Evolutionary conservation across 2,888 invertebrate species (phyloP), one percentile per base, ranked within the genome.

Genomic region (Cheilosia grossa): DNA sequence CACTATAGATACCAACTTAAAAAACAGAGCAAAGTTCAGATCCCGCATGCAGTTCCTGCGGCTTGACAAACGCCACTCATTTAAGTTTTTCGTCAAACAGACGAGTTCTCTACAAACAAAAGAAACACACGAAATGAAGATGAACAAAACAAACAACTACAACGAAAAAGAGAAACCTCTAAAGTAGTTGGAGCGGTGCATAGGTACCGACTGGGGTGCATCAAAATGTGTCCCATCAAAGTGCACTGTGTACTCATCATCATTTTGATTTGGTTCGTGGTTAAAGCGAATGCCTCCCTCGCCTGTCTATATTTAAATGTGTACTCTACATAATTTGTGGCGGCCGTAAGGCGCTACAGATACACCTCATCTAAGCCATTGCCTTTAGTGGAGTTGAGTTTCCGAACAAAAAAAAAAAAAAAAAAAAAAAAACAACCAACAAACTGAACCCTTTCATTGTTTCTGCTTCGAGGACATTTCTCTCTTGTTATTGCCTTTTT

Each of bases 101-200:
- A 56, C 1, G 37, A 17, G 40, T 30, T 49, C 33, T 47, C 21
- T 33, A 42, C 10, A 47, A 66, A 33, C 21, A 24, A 42, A 33
- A 59, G 58, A 58, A 64, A 67, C 19, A 59, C 24, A 21, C 2
- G 9, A 51, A 67, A 53, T 30, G 19, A 30, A 70, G 63, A 81
- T 75, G 72, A 81, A 80, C 79, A 70, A 49, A 19, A 53, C 9
- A 19, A 54, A 81, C 69, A 74, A 61, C 21, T 24, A 47, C 13
- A n/a, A 49, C 19, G 13, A 37, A 37, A 61, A 49, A 77, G 77
- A 24, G 30, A 30, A 30, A 9, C 37, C 37, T 85, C 72, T 75
- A 72, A 75, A 81, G 70, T 70, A 74, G 59, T 70, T 75, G 40
- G 42, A 64, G 15, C 69, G 42, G 64, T 75, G 69, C 80, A 83